Percentiles rank a stretch among this genome's conserved stretches.
Conservation (phyloP, 2,888 invertebrate genomes). For the Mesoligia furuncula region DNA sequence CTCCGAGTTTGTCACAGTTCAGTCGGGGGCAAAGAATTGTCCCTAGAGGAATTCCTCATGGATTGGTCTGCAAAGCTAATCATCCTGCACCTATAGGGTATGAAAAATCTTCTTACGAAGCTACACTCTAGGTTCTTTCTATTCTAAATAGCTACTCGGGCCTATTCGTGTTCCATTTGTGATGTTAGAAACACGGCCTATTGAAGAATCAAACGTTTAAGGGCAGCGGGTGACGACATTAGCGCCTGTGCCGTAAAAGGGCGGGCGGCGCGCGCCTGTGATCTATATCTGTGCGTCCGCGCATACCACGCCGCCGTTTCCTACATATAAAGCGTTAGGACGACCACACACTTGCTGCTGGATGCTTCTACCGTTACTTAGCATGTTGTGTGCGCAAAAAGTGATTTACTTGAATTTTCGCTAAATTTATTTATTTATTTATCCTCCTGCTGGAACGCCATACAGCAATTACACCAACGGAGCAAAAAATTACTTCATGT, state of each 20-base stretch:
- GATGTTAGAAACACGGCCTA: conserved; percentile 20
- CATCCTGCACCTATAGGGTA: no score
- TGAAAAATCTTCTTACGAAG: not conserved
- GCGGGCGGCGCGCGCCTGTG: conserved; percentile 74
- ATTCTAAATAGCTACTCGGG: not conserved
- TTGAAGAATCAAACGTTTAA: conserved; percentile 59
- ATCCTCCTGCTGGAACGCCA: no score
- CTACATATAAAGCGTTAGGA: conserved; percentile 64
- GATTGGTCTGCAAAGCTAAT: not conserved
- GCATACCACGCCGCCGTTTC: conserved; percentile 70
- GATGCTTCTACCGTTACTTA: not conserved
- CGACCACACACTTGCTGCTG: conserved; percentile 37
- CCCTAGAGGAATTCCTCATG: not conserved
- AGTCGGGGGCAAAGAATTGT: conserved; percentile 8
- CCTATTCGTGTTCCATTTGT: conserved; percentile 12
- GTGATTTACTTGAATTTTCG: not conserved
- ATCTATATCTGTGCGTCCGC: conserved; percentile 78
- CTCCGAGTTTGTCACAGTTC: conserved; percentile 7
- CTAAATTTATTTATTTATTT: no score
- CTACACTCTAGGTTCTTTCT: not conserved
- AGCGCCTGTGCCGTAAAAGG: conserved; percentile 76
- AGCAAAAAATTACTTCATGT: no score
- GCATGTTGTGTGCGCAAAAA: not conserved
- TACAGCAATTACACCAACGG: no score
- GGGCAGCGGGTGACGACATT: conserved; percentile 64